Conservation (phyloP, 2,113 vertebrate genomes). For the Alexandromys fortis region DNA sequence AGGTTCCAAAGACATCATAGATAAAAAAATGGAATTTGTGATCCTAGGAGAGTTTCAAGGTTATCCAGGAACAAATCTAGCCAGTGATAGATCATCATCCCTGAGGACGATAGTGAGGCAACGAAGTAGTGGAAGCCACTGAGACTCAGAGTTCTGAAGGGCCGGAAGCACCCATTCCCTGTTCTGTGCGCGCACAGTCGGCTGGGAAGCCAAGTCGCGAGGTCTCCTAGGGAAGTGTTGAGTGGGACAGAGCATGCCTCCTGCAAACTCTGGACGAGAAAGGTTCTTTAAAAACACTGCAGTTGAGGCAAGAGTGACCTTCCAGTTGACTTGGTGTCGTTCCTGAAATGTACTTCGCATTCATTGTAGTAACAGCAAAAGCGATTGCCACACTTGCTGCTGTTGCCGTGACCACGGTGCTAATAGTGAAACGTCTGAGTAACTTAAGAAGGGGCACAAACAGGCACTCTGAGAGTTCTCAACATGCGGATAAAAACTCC, state of each 20-base stretch:
- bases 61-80: background rate
- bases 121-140: background rate
- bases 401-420: background rate
- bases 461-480: fast-evolving
- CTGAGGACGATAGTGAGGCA: background rate
- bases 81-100: background rate
- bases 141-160: background rate
- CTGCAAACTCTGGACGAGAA: background rate
- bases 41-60: background rate
- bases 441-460: background rate
- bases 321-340: background rate
- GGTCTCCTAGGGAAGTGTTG: fast-evolving
- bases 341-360: slow-evolving; percentile 50
- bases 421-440: background rate
- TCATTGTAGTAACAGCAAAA: background rate
- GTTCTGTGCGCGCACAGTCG: background rate
- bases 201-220: background rate
- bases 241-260: background rate
- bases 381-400: slow-evolving; percentile 23
- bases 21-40: background rate
- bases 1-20: background rate
- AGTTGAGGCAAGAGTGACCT: background rate
- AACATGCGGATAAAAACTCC: background rate
- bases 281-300: background rate
- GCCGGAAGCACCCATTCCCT: background rate